Evolutionary conservation across 2,113 vertebrate species (phyloP).

Genomic region (Pao palembangensis): DNA sequence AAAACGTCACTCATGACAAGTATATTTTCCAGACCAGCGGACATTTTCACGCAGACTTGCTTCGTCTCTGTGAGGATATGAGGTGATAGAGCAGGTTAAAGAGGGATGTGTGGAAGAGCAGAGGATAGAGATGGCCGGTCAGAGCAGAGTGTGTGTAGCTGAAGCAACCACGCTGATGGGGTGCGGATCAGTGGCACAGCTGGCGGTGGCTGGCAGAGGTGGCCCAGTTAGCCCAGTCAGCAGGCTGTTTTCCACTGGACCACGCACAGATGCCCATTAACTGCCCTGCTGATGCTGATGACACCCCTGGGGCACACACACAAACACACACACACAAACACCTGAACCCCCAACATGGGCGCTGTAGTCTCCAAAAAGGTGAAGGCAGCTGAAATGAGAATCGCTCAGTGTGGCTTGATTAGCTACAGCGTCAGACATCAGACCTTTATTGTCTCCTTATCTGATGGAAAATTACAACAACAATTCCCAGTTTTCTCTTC

Average conservation of each 20-base stretch:
- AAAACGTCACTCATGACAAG: too few species aligned
- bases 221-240: conserved; percentile 70
- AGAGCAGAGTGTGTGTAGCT: conserved; percentile 60
- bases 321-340: conserved; percentile 35
- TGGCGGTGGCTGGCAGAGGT: conserved; percentile 67
- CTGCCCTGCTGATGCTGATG: conserved; percentile 78
- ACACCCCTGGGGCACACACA: conserved; percentile 63
- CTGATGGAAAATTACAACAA: too few species aligned
- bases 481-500: too few species aligned
- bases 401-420: too few species aligned
- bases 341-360: neutral
- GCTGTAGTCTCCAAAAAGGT: too few species aligned
- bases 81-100: neutral
- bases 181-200: conserved; percentile 71
- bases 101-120: neutral
- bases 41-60: too few species aligned
- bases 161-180: conserved; percentile 70
- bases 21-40: too few species aligned
- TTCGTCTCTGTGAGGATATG: too few species aligned
- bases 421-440: too few species aligned
- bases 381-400: too few species aligned
- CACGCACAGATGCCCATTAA: conserved; percentile 79
- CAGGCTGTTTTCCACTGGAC: conserved; percentile 72
- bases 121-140: conserved; percentile 3
- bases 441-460: too few species aligned